These are phyloP conservation scores for Lydus trimaculatus DNA, from an alignment of 2,888 invertebrate species.

Conservation along the genomic window DNA sequence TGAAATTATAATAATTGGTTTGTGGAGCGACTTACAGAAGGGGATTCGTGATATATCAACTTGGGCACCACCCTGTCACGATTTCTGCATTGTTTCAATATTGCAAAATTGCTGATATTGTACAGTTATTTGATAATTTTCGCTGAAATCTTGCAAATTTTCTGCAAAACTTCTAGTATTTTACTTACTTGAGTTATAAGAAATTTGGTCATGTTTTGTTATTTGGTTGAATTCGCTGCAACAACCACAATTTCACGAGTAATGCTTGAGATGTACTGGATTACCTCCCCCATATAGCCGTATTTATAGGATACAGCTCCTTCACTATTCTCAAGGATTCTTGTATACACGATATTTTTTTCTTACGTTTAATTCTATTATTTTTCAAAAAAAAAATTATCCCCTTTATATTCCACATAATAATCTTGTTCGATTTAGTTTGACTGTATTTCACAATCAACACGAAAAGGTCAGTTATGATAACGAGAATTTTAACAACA, in stretches of 20 bases:
- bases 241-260: not conserved
- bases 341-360: not conserved
- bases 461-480: slow-evolving; percentile 6
- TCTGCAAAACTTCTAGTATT: too few species aligned
- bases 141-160: too few species aligned
- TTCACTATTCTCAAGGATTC: slow-evolving; percentile 8
- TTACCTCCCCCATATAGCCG: not conserved
- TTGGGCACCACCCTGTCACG: slow-evolving; percentile 33
- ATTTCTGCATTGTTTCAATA: not conserved
- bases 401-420: slow-evolving; percentile 1
- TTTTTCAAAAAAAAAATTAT: not conserved
- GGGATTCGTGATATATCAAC: slow-evolving; percentile 38
- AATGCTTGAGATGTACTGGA: slow-evolving; percentile 1
- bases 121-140: too few species aligned
- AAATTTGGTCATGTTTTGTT: not conserved
- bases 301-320: not conserved
- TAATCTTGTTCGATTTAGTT: slow-evolving; percentile 1
- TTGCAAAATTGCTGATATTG: not conserved
- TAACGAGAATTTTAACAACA: not conserved
- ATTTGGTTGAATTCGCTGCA: too few species aligned
- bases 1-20: slow-evolving; percentile 18
- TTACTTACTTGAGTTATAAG: not conserved
- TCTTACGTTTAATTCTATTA: not conserved
- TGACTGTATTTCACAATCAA: not conserved
- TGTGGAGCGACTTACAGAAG: too few species aligned